phyloP scores from a whole-genome alignment of 2,113 vertebrate genomes.

The Hyla sarda region DNA sequence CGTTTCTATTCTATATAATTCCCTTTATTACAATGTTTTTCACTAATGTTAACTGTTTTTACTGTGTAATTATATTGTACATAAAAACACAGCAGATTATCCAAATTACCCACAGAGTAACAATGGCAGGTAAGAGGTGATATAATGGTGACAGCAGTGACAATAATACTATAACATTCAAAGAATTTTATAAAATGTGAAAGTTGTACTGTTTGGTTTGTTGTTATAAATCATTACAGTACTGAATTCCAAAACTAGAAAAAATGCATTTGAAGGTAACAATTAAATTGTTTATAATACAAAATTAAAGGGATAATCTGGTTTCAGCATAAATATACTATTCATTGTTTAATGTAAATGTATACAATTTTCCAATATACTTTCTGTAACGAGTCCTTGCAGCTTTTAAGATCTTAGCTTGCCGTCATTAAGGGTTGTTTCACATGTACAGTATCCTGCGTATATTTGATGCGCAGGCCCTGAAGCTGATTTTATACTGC shows the following conservation, averaged over 20 bases:
- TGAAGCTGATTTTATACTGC: too few relatives aligned
- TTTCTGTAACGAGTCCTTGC: not conserved
- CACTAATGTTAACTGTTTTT: not conserved
- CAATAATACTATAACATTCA: too few relatives aligned
- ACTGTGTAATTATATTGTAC: not conserved
- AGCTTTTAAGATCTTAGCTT: not conserved
- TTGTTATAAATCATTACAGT: not conserved
- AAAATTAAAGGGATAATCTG: not conserved
- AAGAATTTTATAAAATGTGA: too few relatives aligned
- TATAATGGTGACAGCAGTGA: not conserved
- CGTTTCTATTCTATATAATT: too few relatives aligned
- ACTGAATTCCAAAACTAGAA: not conserved
- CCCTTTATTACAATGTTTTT: not conserved
- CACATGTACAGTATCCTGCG: too few relatives aligned
- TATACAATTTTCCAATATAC: not conserved
- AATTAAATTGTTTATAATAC: not conserved
- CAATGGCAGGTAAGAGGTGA: too few relatives aligned
- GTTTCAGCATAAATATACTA: too few relatives aligned
- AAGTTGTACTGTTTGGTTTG: not conserved
- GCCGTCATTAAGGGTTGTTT: too few relatives aligned
- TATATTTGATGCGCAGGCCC: too few relatives aligned
- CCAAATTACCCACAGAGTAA: not conserved
- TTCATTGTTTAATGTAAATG: too few relatives aligned
- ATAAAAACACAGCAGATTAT: not conserved
- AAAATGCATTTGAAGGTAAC: not conserved